Percentiles rank a stretch among this genome's conserved stretches.
These are phyloP conservation scores for Tenthredo livida DNA, from an alignment of 2,888 invertebrate species.

Conservation along the genomic window DNA sequence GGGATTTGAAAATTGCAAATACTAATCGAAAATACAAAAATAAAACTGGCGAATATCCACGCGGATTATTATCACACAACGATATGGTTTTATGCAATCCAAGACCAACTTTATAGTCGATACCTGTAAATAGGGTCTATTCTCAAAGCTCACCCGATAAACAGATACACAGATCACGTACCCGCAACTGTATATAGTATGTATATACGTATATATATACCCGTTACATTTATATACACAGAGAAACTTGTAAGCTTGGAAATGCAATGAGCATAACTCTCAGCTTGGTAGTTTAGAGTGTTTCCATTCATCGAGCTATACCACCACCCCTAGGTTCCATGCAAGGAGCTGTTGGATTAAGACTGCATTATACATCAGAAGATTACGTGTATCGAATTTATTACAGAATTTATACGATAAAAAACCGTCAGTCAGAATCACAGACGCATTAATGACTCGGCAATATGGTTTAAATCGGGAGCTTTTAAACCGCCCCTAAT, in stretches of 20 bases:
- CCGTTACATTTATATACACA: conserved; percentile 13
- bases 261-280: conserved; percentile 38
- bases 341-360: background rate
- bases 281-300: conserved; percentile 21
- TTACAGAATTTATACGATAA: background rate
- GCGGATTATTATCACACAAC: background rate
- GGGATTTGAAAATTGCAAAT: background rate
- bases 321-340: background rate
- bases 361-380: conserved; percentile 17
- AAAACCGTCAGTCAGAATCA: background rate
- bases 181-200: background rate
- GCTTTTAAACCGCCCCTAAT: background rate
- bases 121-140: background rate
- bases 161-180: conserved; percentile 10
- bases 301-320: conserved; percentile 16
- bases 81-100: background rate
- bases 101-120: background rate
- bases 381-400: background rate
- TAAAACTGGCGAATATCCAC: background rate
- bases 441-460: background rate
- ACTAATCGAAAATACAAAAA: background rate
- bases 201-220: too few species aligned
- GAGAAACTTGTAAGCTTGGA: background rate
- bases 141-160: background rate
- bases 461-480: background rate